Evolutionary conservation across 64 coral and sea anemone genomes (phyloP).

Genomic region (Orbicella faveolata): DNA sequence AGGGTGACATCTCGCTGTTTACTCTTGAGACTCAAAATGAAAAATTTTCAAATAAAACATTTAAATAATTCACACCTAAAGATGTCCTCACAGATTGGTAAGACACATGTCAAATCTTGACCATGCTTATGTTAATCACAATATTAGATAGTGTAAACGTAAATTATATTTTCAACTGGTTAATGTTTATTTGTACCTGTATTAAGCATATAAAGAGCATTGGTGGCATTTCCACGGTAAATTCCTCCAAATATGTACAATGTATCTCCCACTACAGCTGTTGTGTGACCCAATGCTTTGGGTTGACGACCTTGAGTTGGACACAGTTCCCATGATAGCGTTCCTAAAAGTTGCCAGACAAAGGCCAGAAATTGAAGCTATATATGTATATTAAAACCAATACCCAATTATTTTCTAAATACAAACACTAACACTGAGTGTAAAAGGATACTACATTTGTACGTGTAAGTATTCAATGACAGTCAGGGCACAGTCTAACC

Average conservation of each 20-base stretch:
- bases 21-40: no score
- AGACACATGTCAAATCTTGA: no score
- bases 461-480: no score
- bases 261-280: slow-evolving; percentile 84
- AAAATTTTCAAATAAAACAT: no score
- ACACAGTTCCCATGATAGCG: slow-evolving; percentile 89
- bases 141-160: not conserved
- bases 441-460: no score
- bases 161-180: not conserved
- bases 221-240: slow-evolving; percentile 69
- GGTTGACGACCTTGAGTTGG: slow-evolving; percentile 84
- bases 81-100: no score
- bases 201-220: slow-evolving; percentile 83
- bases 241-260: slow-evolving; percentile 93
- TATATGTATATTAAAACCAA: no score
- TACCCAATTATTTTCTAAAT: no score
- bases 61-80: no score
- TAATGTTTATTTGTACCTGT: slow-evolving; percentile 38
- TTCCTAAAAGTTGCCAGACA: slow-evolving; percentile 37
- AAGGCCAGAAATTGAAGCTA: not conserved
- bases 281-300: slow-evolving; percentile 65
- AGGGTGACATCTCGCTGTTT: no score
- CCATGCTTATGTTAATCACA: not conserved
- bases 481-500: no score
- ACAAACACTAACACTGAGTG: no score